A percentile compares a stretch with the other conserved stretches of the same genome.
Conservation (phyloP, 2,888 invertebrate species). For the Tetranychus truncatus region DNA sequence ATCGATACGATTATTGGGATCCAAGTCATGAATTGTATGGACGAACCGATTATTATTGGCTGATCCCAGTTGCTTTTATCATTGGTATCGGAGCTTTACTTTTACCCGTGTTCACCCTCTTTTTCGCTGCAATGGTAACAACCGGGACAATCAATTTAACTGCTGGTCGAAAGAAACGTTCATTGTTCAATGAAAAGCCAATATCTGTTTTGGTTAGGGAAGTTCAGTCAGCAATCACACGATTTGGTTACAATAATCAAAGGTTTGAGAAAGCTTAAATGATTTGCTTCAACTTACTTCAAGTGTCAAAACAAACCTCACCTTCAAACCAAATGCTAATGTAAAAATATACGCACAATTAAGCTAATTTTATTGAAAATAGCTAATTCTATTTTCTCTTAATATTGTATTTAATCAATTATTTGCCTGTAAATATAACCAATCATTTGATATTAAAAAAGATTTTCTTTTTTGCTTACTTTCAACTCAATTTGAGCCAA, state of each 20-base stretch:
- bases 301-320: background rate
- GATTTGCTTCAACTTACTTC: background rate
- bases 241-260: background rate
- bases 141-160: slow-evolving; percentile 21
- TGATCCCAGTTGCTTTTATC: slow-evolving; percentile 25
- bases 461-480: too few species aligned
- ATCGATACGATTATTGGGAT: slow-evolving; percentile 10
- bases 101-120: slow-evolving; percentile 25
- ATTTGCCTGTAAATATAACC: too few species aligned
- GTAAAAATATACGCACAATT: too few species aligned
- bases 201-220: background rate
- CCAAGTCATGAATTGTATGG: slow-evolving; percentile 8
- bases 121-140: slow-evolving; percentile 26
- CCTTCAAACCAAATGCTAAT: too few species aligned
- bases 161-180: slow-evolving; percentile 18
- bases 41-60: slow-evolving; percentile 20
- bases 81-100: slow-evolving; percentile 25
- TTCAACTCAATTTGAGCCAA: too few species aligned
- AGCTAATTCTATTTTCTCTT: too few species aligned
- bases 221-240: background rate
- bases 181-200: background rate
- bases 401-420: too few species aligned
- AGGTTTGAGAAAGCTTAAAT: background rate
- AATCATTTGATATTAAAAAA: too few species aligned
- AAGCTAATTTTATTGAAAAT: too few species aligned